These are phyloP conservation scores for Mormyrus proboscirostris DNA, from an alignment of 2,797 vertebrate genomes.

Conservation along the genomic window DNA sequence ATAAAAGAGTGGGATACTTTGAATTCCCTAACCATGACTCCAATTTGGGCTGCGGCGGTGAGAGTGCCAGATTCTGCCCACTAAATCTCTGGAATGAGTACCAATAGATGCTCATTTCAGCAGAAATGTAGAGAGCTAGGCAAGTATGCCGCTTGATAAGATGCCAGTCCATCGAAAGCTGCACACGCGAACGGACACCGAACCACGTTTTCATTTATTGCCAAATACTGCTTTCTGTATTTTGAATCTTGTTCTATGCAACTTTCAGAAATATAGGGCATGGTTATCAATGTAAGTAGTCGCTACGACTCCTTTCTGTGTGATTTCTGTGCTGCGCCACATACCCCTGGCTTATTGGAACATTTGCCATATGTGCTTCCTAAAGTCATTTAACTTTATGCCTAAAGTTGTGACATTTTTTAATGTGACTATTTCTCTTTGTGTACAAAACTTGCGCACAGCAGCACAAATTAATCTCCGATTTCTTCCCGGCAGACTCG, in stretches of 20 bases:
- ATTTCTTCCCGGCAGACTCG: background rate
- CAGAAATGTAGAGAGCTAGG: background rate
- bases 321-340: background rate
- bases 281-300: background rate
- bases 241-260: background rate
- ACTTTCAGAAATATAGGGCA: background rate
- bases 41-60: background rate
- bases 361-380: background rate
- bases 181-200: background rate
- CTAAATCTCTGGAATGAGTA: background rate
- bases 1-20: background rate
- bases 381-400: background rate
- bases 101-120: background rate
- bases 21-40: background rate
- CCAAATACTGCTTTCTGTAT: background rate
- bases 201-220: background rate
- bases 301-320: background rate
- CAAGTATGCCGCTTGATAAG: background rate
- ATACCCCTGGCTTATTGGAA: background rate
- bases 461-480: background rate
- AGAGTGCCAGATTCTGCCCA: background rate
- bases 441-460: background rate
- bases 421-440: background rate
- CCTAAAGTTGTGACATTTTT: background rate
- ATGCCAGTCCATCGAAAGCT: background rate